phyloP scores from a whole-genome alignment of 2,888 invertebrate species.

The Caenorhabditis japonica region DNA sequence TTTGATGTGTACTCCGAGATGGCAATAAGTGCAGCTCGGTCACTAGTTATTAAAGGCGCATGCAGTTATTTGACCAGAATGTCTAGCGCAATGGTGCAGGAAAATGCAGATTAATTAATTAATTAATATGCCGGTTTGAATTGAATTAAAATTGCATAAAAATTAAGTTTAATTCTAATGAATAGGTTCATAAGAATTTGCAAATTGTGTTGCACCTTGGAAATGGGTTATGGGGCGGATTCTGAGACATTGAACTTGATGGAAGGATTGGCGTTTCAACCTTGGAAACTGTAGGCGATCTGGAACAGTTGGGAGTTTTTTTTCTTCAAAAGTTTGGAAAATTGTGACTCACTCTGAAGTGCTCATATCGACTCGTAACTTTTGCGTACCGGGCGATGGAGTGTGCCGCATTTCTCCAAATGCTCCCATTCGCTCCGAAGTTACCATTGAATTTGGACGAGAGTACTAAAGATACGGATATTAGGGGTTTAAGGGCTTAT shows the following conservation, averaged over 20 bases:
- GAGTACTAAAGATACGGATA: slow-evolving; percentile 18
- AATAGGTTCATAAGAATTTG: no score
- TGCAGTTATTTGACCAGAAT: no score
- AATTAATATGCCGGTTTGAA: no score
- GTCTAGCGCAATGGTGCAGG: no score
- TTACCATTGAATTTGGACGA: slow-evolving; percentile 28
- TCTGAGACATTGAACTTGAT: slow-evolving; percentile 42
- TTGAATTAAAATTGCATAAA: no score
- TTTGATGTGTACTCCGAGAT: no score
- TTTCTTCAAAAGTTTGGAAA: background rate
- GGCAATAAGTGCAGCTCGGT: no score
- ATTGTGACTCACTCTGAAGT: slow-evolving; percentile 43
- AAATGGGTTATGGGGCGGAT: slow-evolving; percentile 33
- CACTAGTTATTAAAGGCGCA: no score
- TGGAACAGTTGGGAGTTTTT: background rate
- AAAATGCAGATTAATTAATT: no score
- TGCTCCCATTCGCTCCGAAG: slow-evolving; percentile 61
- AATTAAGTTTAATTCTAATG: no score
- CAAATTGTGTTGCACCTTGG: slow-evolving; percentile 18
- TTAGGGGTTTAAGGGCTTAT: no score
- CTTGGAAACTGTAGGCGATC: slow-evolving; percentile 34
- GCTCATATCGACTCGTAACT: slow-evolving; percentile 52
- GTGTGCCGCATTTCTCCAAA: slow-evolving; percentile 57
- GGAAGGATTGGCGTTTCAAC: slow-evolving; percentile 51
- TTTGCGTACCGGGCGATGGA: slow-evolving; percentile 27